Percentiles rank a stretch among this genome's conserved stretches.
Evolutionary conservation across 2,797 vertebrate genomes (phyloP).

Genomic region (Oceanodroma leucorhoa): DNA sequence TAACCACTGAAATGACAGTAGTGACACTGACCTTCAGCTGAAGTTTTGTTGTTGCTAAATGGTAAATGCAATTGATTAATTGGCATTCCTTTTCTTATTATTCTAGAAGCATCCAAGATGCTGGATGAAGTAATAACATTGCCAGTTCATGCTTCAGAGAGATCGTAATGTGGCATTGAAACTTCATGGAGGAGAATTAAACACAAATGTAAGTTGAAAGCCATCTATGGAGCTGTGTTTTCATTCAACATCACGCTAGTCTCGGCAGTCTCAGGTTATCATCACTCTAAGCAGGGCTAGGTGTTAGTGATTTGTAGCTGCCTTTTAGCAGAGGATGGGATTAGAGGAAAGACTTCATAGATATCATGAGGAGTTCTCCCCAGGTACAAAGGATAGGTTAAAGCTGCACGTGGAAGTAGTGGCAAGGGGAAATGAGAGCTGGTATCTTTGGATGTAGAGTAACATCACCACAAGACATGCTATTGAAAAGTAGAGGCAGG

Average conservation of each 20-base stretch:
- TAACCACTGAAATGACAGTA: neutral
- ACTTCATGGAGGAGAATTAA: neutral
- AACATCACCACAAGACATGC: neutral
- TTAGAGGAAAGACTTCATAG: neutral
- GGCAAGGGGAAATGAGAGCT: neutral
- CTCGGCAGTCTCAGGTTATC: neutral
- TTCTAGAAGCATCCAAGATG: neutral
- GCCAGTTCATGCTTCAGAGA: neutral
- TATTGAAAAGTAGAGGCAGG: neutral
- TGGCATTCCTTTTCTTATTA: neutral
- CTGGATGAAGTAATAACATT: neutral
- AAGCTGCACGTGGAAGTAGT: neutral
- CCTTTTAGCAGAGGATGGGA: neutral
- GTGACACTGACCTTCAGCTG: neutral
- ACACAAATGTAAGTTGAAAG: neutral
- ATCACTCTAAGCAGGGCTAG: neutral
- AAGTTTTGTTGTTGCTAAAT: neutral
- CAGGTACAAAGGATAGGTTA: neutral
- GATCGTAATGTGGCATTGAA: neutral
- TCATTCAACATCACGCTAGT: accelerated
- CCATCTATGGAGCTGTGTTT: neutral
- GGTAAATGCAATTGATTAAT: neutral
- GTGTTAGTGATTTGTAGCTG: neutral
- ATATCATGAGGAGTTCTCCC: neutral
- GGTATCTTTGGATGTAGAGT: neutral